These are phyloP conservation scores for Corythoichthys haematopterus DNA, from an alignment of 2,113 vertebrate species.

Conservation along the genomic window DNA sequence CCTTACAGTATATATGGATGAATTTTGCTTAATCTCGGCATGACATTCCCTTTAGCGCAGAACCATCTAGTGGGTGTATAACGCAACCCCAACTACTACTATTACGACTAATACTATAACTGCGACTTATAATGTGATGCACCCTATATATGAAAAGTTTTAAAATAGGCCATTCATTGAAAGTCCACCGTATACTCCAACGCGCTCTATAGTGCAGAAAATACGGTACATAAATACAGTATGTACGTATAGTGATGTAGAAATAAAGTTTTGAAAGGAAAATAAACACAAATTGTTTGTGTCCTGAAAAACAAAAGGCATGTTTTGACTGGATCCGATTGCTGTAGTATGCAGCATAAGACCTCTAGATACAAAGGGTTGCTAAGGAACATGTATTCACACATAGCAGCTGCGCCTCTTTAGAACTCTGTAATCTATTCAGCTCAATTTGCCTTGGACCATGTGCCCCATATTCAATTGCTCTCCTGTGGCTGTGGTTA, in stretches of 20 bases:
- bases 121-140: no score
- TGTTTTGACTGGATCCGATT: slow-evolving; percentile 33
- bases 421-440: slow-evolving; percentile 62
- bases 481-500: slow-evolving; percentile 37
- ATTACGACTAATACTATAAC: no score
- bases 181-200: no score
- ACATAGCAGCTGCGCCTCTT: slow-evolving; percentile 69
- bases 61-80: no score
- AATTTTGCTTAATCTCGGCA: no score
- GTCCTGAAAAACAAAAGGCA: slow-evolving; percentile 46
- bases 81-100: no score
- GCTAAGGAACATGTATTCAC: slow-evolving; percentile 74
- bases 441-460: slow-evolving; percentile 56
- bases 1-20: no score
- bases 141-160: no score
- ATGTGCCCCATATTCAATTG: slow-evolving; percentile 47
- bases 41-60: no score
- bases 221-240: no score
- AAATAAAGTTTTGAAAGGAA: background rate
- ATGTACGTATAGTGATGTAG: background rate
- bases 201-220: background rate
- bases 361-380: slow-evolving; percentile 58
- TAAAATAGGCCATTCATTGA: no score
- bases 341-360: slow-evolving; percentile 16
- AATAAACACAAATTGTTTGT: slow-evolving; percentile 8